Percentiles rank a stretch among this genome's conserved stretches.
Conservation (phyloP, 2,888 invertebrate species). For the Pycnomerus fuliginosus region DNA sequence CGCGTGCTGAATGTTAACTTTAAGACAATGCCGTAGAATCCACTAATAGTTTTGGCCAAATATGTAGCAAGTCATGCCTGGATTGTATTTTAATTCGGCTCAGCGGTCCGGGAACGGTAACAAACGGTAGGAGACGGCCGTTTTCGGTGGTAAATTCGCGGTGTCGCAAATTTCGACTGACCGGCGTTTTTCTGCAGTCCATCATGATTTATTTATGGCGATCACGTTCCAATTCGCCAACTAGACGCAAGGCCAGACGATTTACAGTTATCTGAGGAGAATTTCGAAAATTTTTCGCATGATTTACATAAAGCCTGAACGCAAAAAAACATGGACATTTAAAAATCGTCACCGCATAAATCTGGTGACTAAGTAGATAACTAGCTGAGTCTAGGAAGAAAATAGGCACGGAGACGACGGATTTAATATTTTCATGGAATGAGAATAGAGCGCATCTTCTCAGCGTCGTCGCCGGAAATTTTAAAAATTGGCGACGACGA, state of each 20-base stretch:
- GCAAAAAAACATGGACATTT: constrained; percentile 16
- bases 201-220: constrained; percentile 42
- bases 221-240: constrained; percentile 36
- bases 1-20: constrained; percentile 54
- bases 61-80: constrained; percentile 43
- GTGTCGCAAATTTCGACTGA: constrained; percentile 4
- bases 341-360: constrained; percentile 8
- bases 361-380: background rate
- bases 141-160: background rate
- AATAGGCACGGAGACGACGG: constrained; percentile 1
- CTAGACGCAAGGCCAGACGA: constrained; percentile 45
- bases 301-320: constrained; percentile 24
- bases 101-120: constrained; percentile 16
- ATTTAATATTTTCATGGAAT: too few relatives aligned
- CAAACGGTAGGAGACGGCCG: constrained; percentile 1
- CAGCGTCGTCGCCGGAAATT: background rate
- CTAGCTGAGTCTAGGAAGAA: background rate
- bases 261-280: constrained; percentile 39
- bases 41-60: constrained; percentile 52
- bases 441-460: too few relatives aligned
- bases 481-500: constrained; percentile 18
- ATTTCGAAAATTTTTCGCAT: constrained; percentile 37
- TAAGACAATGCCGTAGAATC: constrained; percentile 54
- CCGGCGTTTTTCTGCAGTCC: constrained; percentile 8
- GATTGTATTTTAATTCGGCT: constrained; percentile 30